A percentile compares a stretch with the other conserved stretches of the same genome.
Conservation (phyloP, 2,888 invertebrate species). For the Panopea generosa region DNA sequence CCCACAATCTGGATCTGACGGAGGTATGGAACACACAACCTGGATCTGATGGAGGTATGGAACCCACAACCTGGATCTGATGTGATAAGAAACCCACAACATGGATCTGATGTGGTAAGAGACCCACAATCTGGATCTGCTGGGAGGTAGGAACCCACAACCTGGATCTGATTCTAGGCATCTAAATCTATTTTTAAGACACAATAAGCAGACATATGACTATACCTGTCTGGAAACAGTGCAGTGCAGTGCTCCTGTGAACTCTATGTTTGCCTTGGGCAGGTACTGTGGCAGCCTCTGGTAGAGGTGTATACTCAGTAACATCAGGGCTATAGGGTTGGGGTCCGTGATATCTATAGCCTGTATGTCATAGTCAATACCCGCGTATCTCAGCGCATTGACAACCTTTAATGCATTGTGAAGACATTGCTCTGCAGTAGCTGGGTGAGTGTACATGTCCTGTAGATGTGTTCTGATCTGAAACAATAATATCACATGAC, state of each 20-base stretch:
- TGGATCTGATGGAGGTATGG: too few relatives aligned
- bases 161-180: too few relatives aligned
- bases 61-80: too few relatives aligned
- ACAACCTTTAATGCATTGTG: constrained; percentile 84
- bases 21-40: too few relatives aligned
- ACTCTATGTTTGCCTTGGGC: constrained; percentile 82
- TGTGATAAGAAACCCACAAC: too few relatives aligned
- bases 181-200: too few relatives aligned
- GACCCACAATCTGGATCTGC: too few relatives aligned
- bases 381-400: constrained; percentile 82
- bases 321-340: constrained; percentile 83
- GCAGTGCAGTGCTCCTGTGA: constrained; percentile 81
- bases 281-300: constrained; percentile 83
- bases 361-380: constrained; percentile 85
- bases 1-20: too few relatives aligned
- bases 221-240: constrained; percentile 82
- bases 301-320: constrained; percentile 82
- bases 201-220: background rate
- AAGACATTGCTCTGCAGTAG: constrained; percentile 83
- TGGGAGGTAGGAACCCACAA: too few relatives aligned
- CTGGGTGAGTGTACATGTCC: constrained; percentile 84
- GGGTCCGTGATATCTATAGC: constrained; percentile 85
- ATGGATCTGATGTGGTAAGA: too few relatives aligned
- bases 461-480: constrained; percentile 82
- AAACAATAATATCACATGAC: constrained; percentile 22